Evolutionary conservation across 2,797 vertebrate species (phyloP).

Genomic region (Margarornis squamiger): DNA sequence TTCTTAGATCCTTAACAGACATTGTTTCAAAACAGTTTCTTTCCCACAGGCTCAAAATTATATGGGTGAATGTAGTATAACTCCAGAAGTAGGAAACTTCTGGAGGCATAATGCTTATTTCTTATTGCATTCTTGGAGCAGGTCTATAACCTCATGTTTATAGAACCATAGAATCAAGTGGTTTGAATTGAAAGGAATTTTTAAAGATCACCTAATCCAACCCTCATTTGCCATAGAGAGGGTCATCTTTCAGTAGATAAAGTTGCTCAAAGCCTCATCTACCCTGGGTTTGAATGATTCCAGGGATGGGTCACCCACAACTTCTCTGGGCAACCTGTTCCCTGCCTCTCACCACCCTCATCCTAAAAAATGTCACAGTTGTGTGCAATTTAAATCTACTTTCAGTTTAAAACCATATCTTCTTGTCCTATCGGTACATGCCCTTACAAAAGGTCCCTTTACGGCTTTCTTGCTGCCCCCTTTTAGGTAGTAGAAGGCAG

Average conservation of each 20-base stretch:
- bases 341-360: not conserved
- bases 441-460: not conserved
- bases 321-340: not conserved
- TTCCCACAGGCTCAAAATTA: not conserved
- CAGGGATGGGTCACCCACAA: not conserved
- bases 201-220: not conserved
- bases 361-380: not conserved
- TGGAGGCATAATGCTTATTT: not conserved
- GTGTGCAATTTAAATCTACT: not conserved
- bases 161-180: not conserved
- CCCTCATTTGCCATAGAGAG: not conserved
- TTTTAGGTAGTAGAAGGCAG: not conserved
- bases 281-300: not conserved
- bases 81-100: not conserved
- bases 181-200: not conserved
- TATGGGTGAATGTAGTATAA: not conserved
- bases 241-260: not conserved
- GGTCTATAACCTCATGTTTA: not conserved
- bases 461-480: fast-evolving
- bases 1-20: not conserved
- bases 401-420: not conserved
- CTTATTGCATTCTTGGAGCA: not conserved
- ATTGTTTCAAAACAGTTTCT: not conserved
- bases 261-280: not conserved
- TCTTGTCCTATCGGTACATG: not conserved